These are phyloP conservation scores for Otus sunia DNA, from an alignment of 2,113 vertebrate species.

Conservation along the genomic window DNA sequence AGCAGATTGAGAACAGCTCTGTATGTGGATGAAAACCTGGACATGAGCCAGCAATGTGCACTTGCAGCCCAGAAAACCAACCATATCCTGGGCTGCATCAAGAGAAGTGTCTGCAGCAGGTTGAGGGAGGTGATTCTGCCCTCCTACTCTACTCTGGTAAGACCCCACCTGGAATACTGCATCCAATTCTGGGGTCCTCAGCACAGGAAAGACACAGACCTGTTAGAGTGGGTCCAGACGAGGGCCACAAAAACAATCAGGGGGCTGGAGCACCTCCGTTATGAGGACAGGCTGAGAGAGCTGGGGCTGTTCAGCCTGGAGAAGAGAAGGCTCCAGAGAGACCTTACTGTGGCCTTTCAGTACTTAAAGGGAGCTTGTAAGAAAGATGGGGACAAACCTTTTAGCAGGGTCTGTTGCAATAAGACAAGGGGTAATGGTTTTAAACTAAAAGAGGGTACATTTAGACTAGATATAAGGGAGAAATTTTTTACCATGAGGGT, in stretches of 20 bases:
- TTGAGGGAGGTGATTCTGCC: too few relatives aligned
- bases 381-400: not conserved
- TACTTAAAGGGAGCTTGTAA: not conserved
- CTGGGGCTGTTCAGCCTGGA: not conserved
- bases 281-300: not conserved
- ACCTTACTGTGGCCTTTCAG: not conserved
- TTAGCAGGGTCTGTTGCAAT: not conserved
- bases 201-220: not conserved
- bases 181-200: not conserved
- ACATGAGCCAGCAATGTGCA: not conserved
- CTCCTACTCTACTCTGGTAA: not conserved
- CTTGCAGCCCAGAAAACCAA: not conserved
- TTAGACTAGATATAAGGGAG: not conserved
- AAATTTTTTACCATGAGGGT: too few relatives aligned
- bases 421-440: not conserved
- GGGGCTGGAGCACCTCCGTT: not conserved
- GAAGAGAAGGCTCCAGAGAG: not conserved
- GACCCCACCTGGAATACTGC: not conserved
- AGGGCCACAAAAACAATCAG: not conserved
- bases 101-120: too few relatives aligned
- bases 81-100: too few relatives aligned
- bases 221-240: not conserved
- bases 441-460: not conserved
- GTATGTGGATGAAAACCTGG: not conserved
- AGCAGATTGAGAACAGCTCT: not conserved